Base-by-base conservation (phyloP, 64 coral and sea anemone species). In the Dendrophyllia cribrosa region DNA sequence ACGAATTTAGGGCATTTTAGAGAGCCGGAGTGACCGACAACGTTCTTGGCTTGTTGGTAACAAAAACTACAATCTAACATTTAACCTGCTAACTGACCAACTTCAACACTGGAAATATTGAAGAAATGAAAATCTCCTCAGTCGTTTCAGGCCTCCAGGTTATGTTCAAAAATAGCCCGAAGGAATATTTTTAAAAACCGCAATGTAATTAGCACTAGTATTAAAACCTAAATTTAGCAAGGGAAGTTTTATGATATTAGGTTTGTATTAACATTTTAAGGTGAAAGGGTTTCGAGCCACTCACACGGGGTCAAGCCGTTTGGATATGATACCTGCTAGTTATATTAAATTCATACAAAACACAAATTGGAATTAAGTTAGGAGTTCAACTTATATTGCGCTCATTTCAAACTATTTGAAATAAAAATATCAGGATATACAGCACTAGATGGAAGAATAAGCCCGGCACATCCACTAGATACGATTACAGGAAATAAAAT, bases 111-210 rank as follows among this genome's bases (percentile, higher is more conserved):
- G 17, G 20, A 51, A 20, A 75, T 24, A 7, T 69, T 25, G 7
- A 49, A 43, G 20, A 49, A 15, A 72, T 24, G 3, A 45, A 72
- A 43, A 15, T 12, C 6, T 43, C 7, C 14, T 84, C 44, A 51
- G n/a, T 65, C 16, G 44, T 84, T 22, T 75, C 16, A 51, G 47
- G 44, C n/a, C 22, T 62, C 16, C 3, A 66, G 19, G 16, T 65
- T 61, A 26, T 83, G 79, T 84, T 84, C 78, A 84, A 84, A 84
- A 84, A 84, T 84, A 84, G 63, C 80, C n/a, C 46, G 7, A 13
- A 4, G 80, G 43, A 84, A 84, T 84, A 84, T 84, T 67, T 84
- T 67, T 84, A 84, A 67, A 66, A 84, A 66, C 80, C 62, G 80
- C 61, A 67, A 3, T 68, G 56, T 61, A 14, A 84, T 84, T 84